Evolutionary conservation across 2,797 vertebrate genomes (phyloP), one percentile per base, ranked within the genome.

Genomic region (Glossophaga mutica): DNA sequence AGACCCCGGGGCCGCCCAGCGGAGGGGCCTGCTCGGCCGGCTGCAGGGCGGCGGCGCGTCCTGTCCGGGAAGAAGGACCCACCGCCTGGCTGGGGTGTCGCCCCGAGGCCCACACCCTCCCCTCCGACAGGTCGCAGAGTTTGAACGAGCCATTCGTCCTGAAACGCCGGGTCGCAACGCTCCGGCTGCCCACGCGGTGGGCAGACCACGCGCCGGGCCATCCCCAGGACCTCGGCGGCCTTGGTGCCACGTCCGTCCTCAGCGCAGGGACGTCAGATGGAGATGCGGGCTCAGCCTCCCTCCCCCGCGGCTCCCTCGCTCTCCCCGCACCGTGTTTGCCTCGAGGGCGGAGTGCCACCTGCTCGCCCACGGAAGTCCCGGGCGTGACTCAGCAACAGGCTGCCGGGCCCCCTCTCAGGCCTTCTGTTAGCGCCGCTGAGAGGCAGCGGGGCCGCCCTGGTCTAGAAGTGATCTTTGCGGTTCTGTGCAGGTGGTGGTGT

Each of bases 271-370:
- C 11, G 24, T 59, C 5, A 9, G 1, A 6, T 3, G 8, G 55
- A 57, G 55, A 57, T 24, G 4, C 9, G 22, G 55, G 55, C 57
- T 26, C 21, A 24, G 55, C 55, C 22, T 29, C 57, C 26, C 29
- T 59, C 26, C 26, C 21, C 57, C 8, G 26, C 10, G 26, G 57
- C 57, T 29, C 26, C 26, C 57, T 29, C 24, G 24, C 22, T 26
- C 4, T 1, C 57, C 22, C 1, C 11, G 57, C 26, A 14, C 57
- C 5, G 26, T 1, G 26, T 59, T 59, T 59, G 29, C 29, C 14
- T 15, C 12, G 1, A 5, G 3, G 2, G 26, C 26, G 14, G 26
- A 32, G 12, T 2, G 0, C 59, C 4, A 26, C 26, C 59, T 12
- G 26, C 12, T 32, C 11, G 5, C 11, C 26, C 57, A 2, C 1